A percentile compares a stretch with the other conserved stretches of the same genome.
phyloP scores from a whole-genome alignment of 2,797 vertebrate genomes.

The Leucoraja ocellata region DNA sequence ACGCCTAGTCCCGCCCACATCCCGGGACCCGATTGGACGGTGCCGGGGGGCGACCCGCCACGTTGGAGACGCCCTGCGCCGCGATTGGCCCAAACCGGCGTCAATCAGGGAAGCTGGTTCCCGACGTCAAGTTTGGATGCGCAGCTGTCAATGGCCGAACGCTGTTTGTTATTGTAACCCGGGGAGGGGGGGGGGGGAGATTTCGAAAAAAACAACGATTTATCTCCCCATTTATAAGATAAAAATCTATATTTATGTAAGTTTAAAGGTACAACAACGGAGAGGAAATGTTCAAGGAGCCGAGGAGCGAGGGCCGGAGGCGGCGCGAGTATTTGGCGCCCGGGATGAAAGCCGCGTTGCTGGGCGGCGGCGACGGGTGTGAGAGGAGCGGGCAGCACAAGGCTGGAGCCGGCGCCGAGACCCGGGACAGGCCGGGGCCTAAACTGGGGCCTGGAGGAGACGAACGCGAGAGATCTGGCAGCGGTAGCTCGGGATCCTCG shows the following conservation, averaged over 20 bases:
- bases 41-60: too few relatives aligned
- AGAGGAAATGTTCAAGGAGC: constrained; percentile 66
- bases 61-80: accelerated
- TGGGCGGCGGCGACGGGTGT: constrained; percentile 28
- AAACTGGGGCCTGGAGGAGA: constrained; percentile 60
- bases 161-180: neutral
- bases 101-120: too few relatives aligned
- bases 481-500: constrained; percentile 72
- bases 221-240: neutral
- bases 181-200: neutral
- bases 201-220: neutral
- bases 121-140: neutral
- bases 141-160: neutral
- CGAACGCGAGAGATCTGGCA: constrained; percentile 68
- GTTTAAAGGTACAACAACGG: neutral
- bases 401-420: constrained; percentile 48
- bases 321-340: constrained; percentile 43
- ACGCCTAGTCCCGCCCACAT: neutral
- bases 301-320: constrained; percentile 64
- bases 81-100: neutral
- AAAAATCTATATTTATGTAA: neutral
- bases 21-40: accelerated
- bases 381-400: constrained; percentile 62
- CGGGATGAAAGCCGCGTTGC: neutral
- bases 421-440: constrained; percentile 34